Evolutionary conservation across 2,888 invertebrate species (phyloP), one percentile per base, ranked within the genome.

Genomic region (Tetragonula carbonaria): DNA sequence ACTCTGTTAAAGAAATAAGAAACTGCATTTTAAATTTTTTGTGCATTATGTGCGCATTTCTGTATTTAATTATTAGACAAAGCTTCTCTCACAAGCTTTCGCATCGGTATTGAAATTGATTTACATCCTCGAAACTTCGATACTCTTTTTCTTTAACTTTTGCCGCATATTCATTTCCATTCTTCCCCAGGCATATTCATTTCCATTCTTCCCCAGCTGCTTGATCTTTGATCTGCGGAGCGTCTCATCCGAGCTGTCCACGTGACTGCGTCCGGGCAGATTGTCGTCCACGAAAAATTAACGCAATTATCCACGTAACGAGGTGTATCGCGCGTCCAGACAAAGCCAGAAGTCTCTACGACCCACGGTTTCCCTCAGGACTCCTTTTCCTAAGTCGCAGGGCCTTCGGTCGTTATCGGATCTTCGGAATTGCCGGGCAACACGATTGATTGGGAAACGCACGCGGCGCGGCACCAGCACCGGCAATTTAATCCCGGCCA

Each of bases 301-400:
- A 80, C 89, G 76, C 90, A 87, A 92, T 92, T 92, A 91, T 91
- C 85, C 85, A 85, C 76, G 90, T 92, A 92, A 93, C 92, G 89
- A 92, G 89, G 88, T 88, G 84, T 90, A 88, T 90, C 89, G 82
- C 59, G 82, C 53, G 78, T 83, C 23, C 76, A 83, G 78, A 74
- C 83, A 74, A 65, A 78, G 63, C 76, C 45, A 45, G 74, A 77
- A 80, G 74, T 78, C 75, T 74, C 13, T n/a, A 57, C 14, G n/a
- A 65, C 67, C 73, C 65, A 81, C 74, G 6, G 23, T 84, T 74
- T 45, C 66, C 84, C 68, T 85, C 74, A 16, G 71, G 63, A 78
- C 53, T 2, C 55, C 51, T 57, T 65, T 78, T 68, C 74, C 78
- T 62, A 78, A 80, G 78, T 86, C 59, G 33, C 50, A 21, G 62